phyloP scores from a whole-genome alignment of 2,113 vertebrate species.

The Lophura nycthemera region DNA sequence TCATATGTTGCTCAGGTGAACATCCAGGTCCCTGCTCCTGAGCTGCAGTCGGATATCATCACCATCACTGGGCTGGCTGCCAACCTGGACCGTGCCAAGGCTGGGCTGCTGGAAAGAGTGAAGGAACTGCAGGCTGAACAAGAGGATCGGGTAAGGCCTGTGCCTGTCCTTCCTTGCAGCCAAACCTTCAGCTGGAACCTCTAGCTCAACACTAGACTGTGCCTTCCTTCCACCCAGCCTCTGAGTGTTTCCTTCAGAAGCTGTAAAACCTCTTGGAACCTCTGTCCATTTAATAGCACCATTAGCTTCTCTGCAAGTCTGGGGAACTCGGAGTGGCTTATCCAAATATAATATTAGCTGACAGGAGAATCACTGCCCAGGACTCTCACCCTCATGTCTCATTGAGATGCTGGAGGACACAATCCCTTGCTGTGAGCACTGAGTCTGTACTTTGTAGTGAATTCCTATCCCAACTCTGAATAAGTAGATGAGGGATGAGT shows the following conservation, averaged over 20 bases:
- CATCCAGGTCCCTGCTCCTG: conserved; percentile 97
- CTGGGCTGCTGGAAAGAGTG: conserved; percentile 91
- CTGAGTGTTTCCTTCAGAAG: neutral
- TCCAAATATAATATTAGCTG: neutral
- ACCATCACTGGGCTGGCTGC: conserved; percentile 90
- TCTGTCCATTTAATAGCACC: neutral
- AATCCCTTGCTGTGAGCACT: neutral
- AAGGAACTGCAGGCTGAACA: conserved; percentile 95
- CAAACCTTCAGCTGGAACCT: neutral
- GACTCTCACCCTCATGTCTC: fast-evolving
- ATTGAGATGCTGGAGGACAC: fast-evolving
- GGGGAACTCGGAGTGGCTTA: neutral
- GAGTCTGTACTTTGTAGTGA: neutral
- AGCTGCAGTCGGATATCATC: conserved; percentile 92
- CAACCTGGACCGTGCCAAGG: conserved; percentile 92
- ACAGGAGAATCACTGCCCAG: neutral
- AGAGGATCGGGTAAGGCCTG: conserved; percentile 89
- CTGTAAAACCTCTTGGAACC: fast-evolving
- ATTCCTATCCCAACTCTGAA: neutral
- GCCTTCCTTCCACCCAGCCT: neutral
- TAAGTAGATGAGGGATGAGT: neutral
- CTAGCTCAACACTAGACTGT: neutral
- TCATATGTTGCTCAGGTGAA: conserved; percentile 82
- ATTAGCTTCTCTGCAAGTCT: neutral
- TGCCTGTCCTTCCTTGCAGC: neutral